Percentiles rank a stretch among this genome's conserved stretches.
phyloP scores from a whole-genome alignment of 2,797 vertebrate genomes.

The Salmo trutta region DNA sequence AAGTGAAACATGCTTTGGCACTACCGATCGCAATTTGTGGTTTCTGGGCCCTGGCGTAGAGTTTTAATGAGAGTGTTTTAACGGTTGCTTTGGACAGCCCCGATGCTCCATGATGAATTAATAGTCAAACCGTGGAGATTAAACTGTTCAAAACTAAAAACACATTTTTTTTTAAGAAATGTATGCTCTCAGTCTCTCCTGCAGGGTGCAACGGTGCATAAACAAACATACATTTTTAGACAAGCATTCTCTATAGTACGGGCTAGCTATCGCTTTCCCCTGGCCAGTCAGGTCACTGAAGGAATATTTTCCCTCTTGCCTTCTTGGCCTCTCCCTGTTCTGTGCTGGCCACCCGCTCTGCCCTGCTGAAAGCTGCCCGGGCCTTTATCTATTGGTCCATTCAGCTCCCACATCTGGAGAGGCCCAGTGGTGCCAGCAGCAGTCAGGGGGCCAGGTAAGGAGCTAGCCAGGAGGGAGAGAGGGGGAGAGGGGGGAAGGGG shows the following conservation, averaged over 20 bases:
- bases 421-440: conserved; percentile 8
- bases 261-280: background rate
- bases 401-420: conserved; percentile 21
- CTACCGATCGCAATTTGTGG: background rate
- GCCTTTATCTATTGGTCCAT: conserved; percentile 16
- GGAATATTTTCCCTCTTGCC: background rate
- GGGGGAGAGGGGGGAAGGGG: background rate
- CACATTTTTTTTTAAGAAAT: background rate
- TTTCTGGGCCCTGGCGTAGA: background rate
- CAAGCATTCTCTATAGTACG: background rate
- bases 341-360: background rate
- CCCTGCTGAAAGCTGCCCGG: background rate
- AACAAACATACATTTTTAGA: conserved; percentile 21
- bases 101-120: background rate
- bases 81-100: background rate
- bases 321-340: background rate
- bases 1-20: background rate
- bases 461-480: conserved; percentile 11
- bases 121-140: background rate
- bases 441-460: background rate
- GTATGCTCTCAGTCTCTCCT: conserved; percentile 14
- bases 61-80: conserved; percentile 13
- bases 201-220: conserved; percentile 19
- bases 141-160: conserved; percentile 7
- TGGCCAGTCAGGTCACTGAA: background rate